Base-by-base conservation (phyloP, 2,113 vertebrate genomes). In the Rhabdornis inornatus region DNA sequence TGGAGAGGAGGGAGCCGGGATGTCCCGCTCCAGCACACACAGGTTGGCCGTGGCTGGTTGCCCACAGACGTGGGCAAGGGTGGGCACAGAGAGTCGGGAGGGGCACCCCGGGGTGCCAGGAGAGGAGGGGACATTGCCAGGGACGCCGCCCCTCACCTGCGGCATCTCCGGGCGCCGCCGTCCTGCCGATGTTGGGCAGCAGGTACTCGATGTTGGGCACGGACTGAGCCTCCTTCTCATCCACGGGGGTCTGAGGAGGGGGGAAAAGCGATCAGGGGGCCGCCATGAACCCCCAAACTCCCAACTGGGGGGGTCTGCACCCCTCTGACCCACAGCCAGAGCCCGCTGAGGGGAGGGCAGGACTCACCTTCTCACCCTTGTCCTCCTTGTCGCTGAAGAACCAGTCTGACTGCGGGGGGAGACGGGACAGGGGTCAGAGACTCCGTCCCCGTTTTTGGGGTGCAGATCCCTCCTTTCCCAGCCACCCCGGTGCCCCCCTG, bases 141-240 rank as follows among this genome's bases (percentile, higher is more conserved):
- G 1, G 56, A 1, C 9, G 1, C 33, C 1, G 49, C 6, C 70
- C 75, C 98, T 99, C 97, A 99, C 99, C 99, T 96, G 99, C 98
- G 44, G 98, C 98, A 89, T 99, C 99, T 8, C 98, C 98, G 5
- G 99, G 97, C n/a, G 98, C 97, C 60, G 95, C 96, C 0, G 99
- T 99, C 97, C 99, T 98, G 96, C 99, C 99, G 35, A 99, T 99
- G 98, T 99, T 99, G 97, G 99, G 98, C 68, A 99, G 98, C 95
- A 99, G 98, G 96, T 99, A 99, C 97, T 99, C 99, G 12, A 99
- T 99, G 98, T 99, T 99, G 78, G 99, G 99, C 94, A 99, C 98
- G 0, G 99, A 98, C 95, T 99, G 99, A 20, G 98, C 97, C 83
- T 99, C 99, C 97, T 99, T 98, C 82, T 99, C 99, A 92, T 99